A percentile compares a stretch with the other conserved stretches of the same genome.
Evolutionary conservation across 2,888 invertebrate species (phyloP).

Genomic region (Panopea generosa): DNA sequence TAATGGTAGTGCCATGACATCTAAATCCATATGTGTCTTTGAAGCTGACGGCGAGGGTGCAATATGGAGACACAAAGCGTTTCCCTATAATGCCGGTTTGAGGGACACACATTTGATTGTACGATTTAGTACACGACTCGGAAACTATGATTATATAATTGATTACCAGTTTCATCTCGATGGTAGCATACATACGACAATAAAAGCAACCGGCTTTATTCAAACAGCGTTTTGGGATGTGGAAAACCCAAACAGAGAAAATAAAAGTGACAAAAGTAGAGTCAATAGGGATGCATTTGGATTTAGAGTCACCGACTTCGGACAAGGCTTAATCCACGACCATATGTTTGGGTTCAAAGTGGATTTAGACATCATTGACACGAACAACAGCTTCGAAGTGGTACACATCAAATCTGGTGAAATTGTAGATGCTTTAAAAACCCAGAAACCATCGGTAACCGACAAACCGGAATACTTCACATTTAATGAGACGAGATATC

Average conservation of each 20-base stretch:
- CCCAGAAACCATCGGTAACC: conserved; percentile 40
- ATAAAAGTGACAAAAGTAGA: conserved; percentile 31
- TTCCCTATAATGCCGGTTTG: conserved; percentile 55
- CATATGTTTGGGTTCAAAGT: conserved; percentile 68
- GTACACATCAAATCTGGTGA: conserved; percentile 62
- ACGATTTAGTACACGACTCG: conserved; percentile 64
- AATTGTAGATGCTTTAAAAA: conserved; percentile 45
- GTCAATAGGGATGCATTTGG: conserved; percentile 62
- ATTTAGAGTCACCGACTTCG: conserved; percentile 55
- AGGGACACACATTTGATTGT: conserved; percentile 61
- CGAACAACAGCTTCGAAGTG: conserved; percentile 60
- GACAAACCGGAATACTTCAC: conserved; percentile 47
- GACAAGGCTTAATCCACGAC: conserved; percentile 62
- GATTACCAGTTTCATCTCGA: conserved; percentile 65
- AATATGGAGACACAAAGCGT: conserved; percentile 57
- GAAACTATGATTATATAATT: conserved; percentile 71
- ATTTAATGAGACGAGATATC: conserved; percentile 62
- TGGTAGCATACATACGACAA: conserved; percentile 60
- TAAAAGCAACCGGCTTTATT: conserved; percentile 60
- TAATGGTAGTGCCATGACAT: conserved; percentile 21
- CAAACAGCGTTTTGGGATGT: conserved; percentile 64
- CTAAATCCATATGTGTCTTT: conserved; percentile 66
- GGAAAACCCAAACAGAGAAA: conserved; percentile 44
- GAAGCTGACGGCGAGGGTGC: conserved; percentile 68
- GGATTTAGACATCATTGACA: conserved; percentile 64